Evolutionary conservation across 2,888 invertebrate genomes (phyloP), one percentile per base, ranked within the genome.

Genomic region (Cinara cedri): DNA sequence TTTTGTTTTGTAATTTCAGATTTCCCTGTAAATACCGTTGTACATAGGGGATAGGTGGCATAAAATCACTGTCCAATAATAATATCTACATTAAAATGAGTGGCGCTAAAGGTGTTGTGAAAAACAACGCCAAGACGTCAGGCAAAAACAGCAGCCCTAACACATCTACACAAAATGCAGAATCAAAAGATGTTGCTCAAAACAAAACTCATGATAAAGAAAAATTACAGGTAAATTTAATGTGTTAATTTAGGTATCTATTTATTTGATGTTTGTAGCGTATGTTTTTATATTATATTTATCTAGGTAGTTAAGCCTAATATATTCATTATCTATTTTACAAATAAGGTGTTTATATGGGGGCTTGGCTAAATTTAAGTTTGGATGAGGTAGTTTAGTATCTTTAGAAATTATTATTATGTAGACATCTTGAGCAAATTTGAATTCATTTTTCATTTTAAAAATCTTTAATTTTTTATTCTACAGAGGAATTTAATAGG

Each of bases 21-120:
- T 82, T 82, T 82, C 82, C 81, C 82, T 92, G 92, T 92, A 92
- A 89, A 92, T 92, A 92, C 89, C 89, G 89, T 89, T 92, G 91
- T 92, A 92, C 88, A 92, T 92, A 92, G 89, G 81, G 82, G 55
- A 60, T 68, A 68, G 57, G 76, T 42, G 70, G n/a, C n/a, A n/a
- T n/a, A n/a, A n/a, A 51, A 81, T 55, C 71, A 80, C 76, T 68
- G 81, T 82, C 90, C 89, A 90, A 90, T 34, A 90, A 88, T 86
- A 91, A 90, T 90, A 90, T 90, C 14, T 21, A 19, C 89, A 89
- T 90, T 88, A 89, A 89, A 86, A 89, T 88, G 87, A 90, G 90
- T 87, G 89, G 90, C 90, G 89, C 90, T 89, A 88, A 86, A 82
- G 87, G 90, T 86, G 90, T 90, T 88, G 90, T 90, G 87, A 89